Base-by-base conservation (phyloP, 2,888 invertebrate genomes). In the Frankliniella intonsa region DNA sequence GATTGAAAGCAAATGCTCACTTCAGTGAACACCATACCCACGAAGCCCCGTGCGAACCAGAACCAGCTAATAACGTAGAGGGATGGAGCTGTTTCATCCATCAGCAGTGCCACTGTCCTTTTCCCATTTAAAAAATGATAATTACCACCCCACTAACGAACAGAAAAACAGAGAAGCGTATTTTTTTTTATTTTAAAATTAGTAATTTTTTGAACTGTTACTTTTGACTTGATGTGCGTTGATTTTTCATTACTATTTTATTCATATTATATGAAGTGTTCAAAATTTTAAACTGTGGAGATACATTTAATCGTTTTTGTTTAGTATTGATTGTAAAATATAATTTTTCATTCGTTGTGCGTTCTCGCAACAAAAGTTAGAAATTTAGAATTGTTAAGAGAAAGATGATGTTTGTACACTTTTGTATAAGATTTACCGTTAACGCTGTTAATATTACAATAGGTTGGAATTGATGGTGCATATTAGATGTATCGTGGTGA, bases 1-100 rank as follows among this genome's bases (percentile, higher is more conserved):
- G 91, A 94, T 97, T 90, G 97, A 97, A 92, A 96, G 95, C 91
- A 96, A 95, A 92, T 96, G 96, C 92, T 95, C 94, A 90, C 93
- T 96, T 92, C 96, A 96, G 95, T 96, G 95, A 96, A 25, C 22
- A 62, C 69, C 69, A 22, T 76, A 76, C 69, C 69, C 11, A 76
- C 12, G 69, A 22, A 76, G 69, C 69, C 69, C 69, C 69, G 69
- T 25, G 69, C 69, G 25, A 76, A 76, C 69, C 69, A 76, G 69
- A 76, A 76, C 69, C 69, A 76, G 69, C 69, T 25, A 76, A 76
- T 25, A 76, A 25, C 25, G 12, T 22, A 22, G 22, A 22, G 69
- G 69, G 69, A 22, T 25, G 22, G n/a, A 76, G 25, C 25, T 22
- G 69, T n/a, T 7, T n/a, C 62, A n/a, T 22, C 69, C 69, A 25